Evolutionary conservation across 2,888 invertebrate genomes (phyloP).

Genomic region (Ceraclea dissimilis): DNA sequence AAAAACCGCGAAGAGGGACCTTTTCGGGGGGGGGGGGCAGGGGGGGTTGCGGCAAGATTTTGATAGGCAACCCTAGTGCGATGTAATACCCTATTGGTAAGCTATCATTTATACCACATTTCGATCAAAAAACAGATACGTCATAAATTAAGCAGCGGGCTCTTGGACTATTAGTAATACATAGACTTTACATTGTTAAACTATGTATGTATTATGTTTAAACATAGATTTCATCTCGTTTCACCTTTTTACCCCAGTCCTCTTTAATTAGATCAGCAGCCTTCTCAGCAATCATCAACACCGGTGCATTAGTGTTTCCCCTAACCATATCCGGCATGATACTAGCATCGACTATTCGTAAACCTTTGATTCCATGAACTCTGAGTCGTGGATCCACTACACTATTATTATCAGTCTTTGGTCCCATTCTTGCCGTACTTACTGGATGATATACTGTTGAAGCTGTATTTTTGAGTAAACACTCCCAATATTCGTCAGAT

Average conservation of each 20-base stretch:
- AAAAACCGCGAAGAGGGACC: too few relatives aligned
- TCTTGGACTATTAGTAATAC: too few relatives aligned
- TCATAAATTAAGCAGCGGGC: too few relatives aligned
- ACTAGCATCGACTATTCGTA: slow-evolving; percentile 47
- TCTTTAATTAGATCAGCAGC: slow-evolving; percentile 40
- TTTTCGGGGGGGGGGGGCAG: too few relatives aligned
- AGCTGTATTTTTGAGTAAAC: slow-evolving; percentile 47
- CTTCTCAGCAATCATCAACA: slow-evolving; percentile 46
- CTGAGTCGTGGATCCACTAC: slow-evolving; percentile 47
- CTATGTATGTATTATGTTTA: too few relatives aligned
- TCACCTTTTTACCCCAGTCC: slow-evolving; percentile 28
- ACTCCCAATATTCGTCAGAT: slow-evolving; percentile 48
- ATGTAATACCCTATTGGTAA: too few relatives aligned
- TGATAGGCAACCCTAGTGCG: too few relatives aligned
- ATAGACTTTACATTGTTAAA: too few relatives aligned
- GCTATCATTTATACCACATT: too few relatives aligned
- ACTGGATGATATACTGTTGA: slow-evolving; percentile 58
- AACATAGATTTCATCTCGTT: too few relatives aligned
- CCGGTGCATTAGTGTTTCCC: slow-evolving; percentile 51
- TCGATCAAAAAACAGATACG: too few relatives aligned
- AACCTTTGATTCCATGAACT: slow-evolving; percentile 46
- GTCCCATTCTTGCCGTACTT: slow-evolving; percentile 65
- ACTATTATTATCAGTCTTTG: slow-evolving; percentile 34
- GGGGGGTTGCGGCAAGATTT: too few relatives aligned
- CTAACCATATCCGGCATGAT: slow-evolving; percentile 48